These are phyloP conservation scores for Aporophyla lueneburgensis DNA, from an alignment of 2,888 invertebrate genomes.

Conservation along the genomic window DNA sequence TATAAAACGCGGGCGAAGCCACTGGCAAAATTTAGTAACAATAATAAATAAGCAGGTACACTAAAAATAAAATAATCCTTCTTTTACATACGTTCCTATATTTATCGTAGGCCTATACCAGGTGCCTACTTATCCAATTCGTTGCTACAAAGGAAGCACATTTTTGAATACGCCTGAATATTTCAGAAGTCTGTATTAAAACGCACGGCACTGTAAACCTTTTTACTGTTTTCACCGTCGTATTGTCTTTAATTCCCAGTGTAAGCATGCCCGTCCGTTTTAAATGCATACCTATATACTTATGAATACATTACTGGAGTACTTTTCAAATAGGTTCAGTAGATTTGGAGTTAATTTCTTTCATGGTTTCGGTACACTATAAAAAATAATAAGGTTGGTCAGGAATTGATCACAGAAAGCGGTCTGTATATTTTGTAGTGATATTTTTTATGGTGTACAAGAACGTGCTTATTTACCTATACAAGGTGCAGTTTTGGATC, in stretches of 20 bases:
- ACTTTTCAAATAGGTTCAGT: not conserved
- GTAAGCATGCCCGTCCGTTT: constrained; percentile 1
- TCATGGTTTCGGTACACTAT: not conserved
- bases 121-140: constrained; percentile 5
- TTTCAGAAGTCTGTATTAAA: constrained; percentile 47
- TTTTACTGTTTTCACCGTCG: constrained; percentile 38
- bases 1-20: too few relatives aligned
- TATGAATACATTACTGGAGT: not conserved
- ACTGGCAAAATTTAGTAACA: too few relatives aligned
- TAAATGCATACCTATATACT: constrained; percentile 6
- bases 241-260: constrained; percentile 48
- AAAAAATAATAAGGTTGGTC: not conserved
- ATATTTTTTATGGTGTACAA: not conserved
- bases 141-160: constrained; percentile 26
- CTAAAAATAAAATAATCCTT: not conserved
- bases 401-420: not conserved
- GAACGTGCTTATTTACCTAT: not conserved
- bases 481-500: too few relatives aligned
- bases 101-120: not conserved
- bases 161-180: constrained; percentile 48
- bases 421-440: not conserved
- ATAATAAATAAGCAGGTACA: not conserved
- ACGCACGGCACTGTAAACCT: constrained; percentile 46
- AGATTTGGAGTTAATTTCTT: not conserved
- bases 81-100: not conserved